A percentile compares a stretch with the other conserved stretches of the same genome.
Conservation (phyloP, 2,797 vertebrate species). For the Microctenopoma steveboyesi region DNA sequence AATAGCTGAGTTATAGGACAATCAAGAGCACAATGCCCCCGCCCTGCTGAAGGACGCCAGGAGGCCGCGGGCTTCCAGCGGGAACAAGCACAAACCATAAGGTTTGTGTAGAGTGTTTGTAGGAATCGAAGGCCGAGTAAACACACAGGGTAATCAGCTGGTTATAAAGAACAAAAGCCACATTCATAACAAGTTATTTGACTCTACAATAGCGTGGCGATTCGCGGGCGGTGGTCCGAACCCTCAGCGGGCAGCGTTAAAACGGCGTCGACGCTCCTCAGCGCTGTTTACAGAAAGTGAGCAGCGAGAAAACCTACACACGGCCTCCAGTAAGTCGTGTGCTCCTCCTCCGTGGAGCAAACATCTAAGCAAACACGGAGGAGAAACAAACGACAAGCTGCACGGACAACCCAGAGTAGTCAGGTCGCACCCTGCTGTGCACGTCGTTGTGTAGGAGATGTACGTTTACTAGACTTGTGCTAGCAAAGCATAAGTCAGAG, state of each 20-base stretch:
- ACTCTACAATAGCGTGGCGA: not conserved
- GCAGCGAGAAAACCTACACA: too few species aligned
- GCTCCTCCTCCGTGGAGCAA: too few species aligned
- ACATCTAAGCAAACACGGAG: too few species aligned
- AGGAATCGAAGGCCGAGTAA: slow-evolving; percentile 10
- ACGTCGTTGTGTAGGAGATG: too few species aligned
- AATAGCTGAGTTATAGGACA: not conserved
- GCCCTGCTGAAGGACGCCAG: not conserved
- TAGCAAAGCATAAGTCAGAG: too few species aligned
- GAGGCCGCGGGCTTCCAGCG: slow-evolving; percentile 8
- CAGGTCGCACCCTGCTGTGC: too few species aligned
- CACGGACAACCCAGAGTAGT: too few species aligned
- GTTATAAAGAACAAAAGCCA: slow-evolving; percentile 30
- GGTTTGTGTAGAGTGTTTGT: not conserved
- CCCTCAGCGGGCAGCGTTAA: slow-evolving; percentile 6
- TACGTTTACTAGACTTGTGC: too few species aligned
- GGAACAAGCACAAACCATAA: not conserved
- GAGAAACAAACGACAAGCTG: too few species aligned
- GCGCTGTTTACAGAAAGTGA: not conserved
- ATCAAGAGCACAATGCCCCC: not conserved
- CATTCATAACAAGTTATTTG: slow-evolving; percentile 33
- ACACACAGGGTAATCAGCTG: slow-evolving; percentile 12
- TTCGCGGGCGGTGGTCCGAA: slow-evolving; percentile 15
- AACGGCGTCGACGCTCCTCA: not conserved
- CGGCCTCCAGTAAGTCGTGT: too few species aligned